Evolutionary conservation across 2,797 vertebrate genomes (phyloP).

Genomic region (Falco berigora): DNA sequence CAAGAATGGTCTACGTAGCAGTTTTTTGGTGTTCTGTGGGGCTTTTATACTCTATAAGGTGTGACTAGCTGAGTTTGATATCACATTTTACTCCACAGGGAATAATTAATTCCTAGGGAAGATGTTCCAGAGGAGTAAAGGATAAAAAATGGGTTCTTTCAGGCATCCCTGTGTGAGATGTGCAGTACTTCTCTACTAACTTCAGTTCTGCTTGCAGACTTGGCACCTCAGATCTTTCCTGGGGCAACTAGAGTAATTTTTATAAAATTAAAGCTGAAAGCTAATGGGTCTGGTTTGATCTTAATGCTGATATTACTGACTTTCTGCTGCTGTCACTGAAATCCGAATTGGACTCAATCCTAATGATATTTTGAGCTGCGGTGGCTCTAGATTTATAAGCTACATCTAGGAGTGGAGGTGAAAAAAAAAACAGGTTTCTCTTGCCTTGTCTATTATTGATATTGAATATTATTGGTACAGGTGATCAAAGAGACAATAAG

Average conservation of each 20-base stretch:
- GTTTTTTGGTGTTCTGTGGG: neutral
- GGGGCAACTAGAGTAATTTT: neutral
- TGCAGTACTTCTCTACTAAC: neutral
- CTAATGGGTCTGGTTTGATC: neutral
- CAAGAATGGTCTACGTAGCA: neutral
- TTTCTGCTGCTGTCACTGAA: neutral
- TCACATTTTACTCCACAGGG: neutral
- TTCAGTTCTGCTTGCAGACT: neutral
- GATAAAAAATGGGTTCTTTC: neutral
- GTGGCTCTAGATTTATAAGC: neutral
- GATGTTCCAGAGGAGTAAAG: neutral
- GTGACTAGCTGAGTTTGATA: neutral
- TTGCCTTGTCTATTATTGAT: neutral
- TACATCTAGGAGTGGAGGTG: neutral
- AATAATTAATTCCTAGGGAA: neutral
- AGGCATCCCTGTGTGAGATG: neutral
- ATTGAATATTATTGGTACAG: neutral
- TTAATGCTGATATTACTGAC: neutral
- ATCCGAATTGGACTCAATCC: neutral
- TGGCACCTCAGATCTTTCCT: neutral
- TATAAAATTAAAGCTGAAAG: neutral
- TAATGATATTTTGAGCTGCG: neutral
- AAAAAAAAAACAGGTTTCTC: neutral
- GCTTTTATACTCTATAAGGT: neutral
- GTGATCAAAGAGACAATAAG: neutral